These are phyloP conservation scores for Cataglyphis rosenhaueri DNA, from an alignment of 2,888 invertebrate species.

Conservation along the genomic window DNA sequence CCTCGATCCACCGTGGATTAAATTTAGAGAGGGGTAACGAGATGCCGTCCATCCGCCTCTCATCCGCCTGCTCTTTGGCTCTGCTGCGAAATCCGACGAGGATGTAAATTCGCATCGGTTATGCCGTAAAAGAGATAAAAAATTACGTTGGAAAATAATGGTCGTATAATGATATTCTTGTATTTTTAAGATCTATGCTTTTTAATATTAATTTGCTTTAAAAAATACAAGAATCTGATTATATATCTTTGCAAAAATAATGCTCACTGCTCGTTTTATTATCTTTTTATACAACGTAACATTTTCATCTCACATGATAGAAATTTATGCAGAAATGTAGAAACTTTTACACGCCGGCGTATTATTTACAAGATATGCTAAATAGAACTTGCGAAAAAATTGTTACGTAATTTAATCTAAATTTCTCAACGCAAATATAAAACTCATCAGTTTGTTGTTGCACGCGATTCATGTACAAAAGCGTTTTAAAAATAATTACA, in stretches of 20 bases:
- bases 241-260: background rate
- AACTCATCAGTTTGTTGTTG: background rate
- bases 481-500: conserved; percentile 30
- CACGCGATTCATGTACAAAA: background rate
- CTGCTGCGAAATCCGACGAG: conserved; percentile 53
- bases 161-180: conserved; percentile 28
- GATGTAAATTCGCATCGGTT: conserved; percentile 69
- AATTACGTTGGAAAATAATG: conserved; percentile 25
- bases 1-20: conserved; percentile 61
- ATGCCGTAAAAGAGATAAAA: conserved; percentile 41
- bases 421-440: background rate
- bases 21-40: conserved; percentile 67
- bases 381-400: background rate
- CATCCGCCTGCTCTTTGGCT: conserved; percentile 50
- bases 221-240: conserved; percentile 4
- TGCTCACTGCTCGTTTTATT: background rate
- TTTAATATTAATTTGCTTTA: conserved; percentile 12
- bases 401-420: background rate
- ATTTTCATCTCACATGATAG: background rate
- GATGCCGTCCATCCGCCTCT: conserved; percentile 48
- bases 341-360: background rate
- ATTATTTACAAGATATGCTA: background rate
- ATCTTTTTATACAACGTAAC: background rate
- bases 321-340: background rate
- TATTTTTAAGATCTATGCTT: conserved; percentile 1